phyloP scores from a whole-genome alignment of 2,888 invertebrate species.

The Hofmannophila pseudospretella region DNA sequence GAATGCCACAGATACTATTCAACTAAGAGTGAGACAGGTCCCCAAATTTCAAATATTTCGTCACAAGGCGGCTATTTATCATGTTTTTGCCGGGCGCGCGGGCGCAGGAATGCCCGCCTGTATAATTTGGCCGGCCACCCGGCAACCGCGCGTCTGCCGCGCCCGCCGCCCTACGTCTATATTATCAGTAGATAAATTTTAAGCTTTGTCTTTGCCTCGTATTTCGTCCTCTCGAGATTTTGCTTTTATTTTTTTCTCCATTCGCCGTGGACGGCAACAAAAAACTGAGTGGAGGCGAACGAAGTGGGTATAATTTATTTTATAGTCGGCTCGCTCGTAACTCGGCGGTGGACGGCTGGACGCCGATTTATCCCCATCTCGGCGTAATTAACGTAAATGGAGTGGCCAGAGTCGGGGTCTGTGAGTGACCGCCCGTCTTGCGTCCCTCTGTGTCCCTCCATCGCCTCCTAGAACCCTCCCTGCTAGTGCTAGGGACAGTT shows the following conservation, averaged over 20 bases:
- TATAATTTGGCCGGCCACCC: slow-evolving; percentile 74
- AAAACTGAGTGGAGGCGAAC: slow-evolving; percentile 75
- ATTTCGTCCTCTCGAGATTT: slow-evolving; percentile 75
- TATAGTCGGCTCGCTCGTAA: slow-evolving; percentile 76
- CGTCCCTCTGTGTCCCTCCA: slow-evolving; percentile 26
- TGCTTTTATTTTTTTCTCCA: slow-evolving; percentile 64
- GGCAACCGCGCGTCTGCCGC: slow-evolving; percentile 56
- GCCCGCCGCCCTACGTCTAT: slow-evolving; percentile 73
- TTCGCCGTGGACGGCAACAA: slow-evolving; percentile 65
- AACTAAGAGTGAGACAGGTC: slow-evolving; percentile 66
- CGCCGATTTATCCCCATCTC: slow-evolving; percentile 76
- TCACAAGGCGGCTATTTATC: slow-evolving; percentile 73
- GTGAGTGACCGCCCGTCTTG: slow-evolving; percentile 45
- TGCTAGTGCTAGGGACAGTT: no score
- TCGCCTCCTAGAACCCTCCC: slow-evolving; percentile 41
- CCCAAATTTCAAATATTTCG: slow-evolving; percentile 71
- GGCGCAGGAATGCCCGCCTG: slow-evolving; percentile 67
- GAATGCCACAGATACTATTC: slow-evolving; percentile 60
- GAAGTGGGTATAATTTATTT: slow-evolving; percentile 79
- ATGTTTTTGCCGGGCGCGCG: slow-evolving; percentile 60
- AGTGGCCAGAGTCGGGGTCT: slow-evolving; percentile 65
- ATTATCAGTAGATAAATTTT: slow-evolving; percentile 78
- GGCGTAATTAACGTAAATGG: slow-evolving; percentile 76
- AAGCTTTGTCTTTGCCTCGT: slow-evolving; percentile 77
- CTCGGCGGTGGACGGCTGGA: slow-evolving; percentile 75